Percentiles rank a stretch among this genome's conserved stretches.
Evolutionary conservation across 2,797 vertebrate species (phyloP).

Genomic region (Meriones psammophilus): DNA sequence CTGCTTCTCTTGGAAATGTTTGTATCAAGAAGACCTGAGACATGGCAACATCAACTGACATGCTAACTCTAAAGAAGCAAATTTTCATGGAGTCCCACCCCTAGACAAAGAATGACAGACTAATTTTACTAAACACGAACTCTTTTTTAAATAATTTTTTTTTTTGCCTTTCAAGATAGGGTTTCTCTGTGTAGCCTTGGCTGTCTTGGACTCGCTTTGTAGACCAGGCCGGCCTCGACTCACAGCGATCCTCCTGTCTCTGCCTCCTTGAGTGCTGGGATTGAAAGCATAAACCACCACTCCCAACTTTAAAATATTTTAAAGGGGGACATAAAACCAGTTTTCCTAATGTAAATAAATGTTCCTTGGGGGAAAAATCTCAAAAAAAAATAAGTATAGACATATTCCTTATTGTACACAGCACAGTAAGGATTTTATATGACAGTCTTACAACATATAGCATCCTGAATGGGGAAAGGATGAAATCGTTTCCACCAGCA

Average conservation of each 20-base stretch:
- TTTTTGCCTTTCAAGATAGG: too few relatives aligned
- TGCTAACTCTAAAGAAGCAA: background rate
- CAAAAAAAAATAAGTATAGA: too few relatives aligned
- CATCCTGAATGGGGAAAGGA: background rate
- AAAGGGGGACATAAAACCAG: too few relatives aligned
- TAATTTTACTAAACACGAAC: background rate
- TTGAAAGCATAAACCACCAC: too few relatives aligned
- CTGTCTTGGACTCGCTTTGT: too few relatives aligned
- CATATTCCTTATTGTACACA: background rate
- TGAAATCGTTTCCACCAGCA: background rate
- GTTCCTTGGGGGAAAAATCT: too few relatives aligned
- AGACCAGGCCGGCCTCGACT: too few relatives aligned
- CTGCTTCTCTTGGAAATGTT: background rate
- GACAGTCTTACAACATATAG: background rate
- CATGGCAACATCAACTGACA: background rate
- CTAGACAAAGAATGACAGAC: background rate
- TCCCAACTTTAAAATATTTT: too few relatives aligned
- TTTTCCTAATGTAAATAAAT: too few relatives aligned
- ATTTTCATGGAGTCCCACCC: background rate
- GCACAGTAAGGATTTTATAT: background rate
- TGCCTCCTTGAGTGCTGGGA: too few relatives aligned
- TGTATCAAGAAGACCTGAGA: background rate
- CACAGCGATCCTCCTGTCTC: too few relatives aligned
- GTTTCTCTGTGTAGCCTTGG: too few relatives aligned
- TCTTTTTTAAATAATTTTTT: background rate